Evolutionary conservation across 2,888 invertebrate genomes (phyloP), one percentile per base, ranked within the genome.

Genomic region (Acrobasis repandana): DNA sequence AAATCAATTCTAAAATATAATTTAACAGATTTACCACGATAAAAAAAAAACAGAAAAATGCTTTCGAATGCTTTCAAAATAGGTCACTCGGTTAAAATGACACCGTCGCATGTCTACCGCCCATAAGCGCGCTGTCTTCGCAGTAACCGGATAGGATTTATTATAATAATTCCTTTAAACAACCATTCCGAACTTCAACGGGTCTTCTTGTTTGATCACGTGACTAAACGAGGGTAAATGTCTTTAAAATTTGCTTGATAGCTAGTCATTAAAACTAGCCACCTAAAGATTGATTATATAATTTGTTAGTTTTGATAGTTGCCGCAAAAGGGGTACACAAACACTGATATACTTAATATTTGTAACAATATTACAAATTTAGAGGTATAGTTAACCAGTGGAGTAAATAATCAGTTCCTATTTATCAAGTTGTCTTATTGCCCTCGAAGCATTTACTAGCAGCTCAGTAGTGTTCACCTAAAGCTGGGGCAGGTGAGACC

Each of bases 91-190:
- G 70, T 71, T 75, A 68, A 82, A 86, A 83, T 76, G 81, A 79
- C 78, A 80, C 61, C 75, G 72, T 88, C 74, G 88, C 89, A 85
- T 89, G 88, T 68, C 74, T 64, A 65, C 63, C 62, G n/a, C 73
- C 80, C 73, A 85, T 88, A 83, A 87, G 67, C 56, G 74, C 68
- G 75, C 82, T 83, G 84, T 85, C 83, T 85, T 82, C 79, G 68
- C 74, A 61, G 73, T 76, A 77, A 82, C 72, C 82, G 85, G 82
- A 79, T 77, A 76, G 81, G 72, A 85, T 88, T 85, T 83, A 82
- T 88, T 81, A 82, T 80, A 80, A 86, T 82, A 83, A 84, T 85
- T 79, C 80, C 78, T 75, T 80, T 76, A 82, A 85, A 84, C 76
- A 76, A 73, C 73, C 71, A 74, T 74, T 72, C 70, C 67, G 64